Evolutionary conservation across 2,113 vertebrate species (phyloP).

Genomic region (Pteronura brasiliensis): DNA sequence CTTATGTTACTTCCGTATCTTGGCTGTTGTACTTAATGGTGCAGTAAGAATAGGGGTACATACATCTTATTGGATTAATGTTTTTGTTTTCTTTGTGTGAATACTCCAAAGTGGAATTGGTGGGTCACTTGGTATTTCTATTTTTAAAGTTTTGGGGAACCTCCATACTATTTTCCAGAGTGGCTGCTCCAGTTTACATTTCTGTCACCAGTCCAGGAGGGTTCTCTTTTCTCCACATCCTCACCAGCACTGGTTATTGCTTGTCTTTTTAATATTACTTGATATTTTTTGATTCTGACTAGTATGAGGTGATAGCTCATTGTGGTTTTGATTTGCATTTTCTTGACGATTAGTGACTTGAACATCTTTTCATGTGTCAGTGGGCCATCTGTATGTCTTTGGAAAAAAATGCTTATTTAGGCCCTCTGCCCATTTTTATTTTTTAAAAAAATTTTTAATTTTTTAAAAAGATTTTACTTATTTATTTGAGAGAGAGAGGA

Average conservation of each 20-base stretch:
- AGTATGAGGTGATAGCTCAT: background rate
- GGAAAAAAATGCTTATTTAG: background rate
- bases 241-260: background rate
- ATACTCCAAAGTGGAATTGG: background rate
- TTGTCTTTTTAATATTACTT: background rate
- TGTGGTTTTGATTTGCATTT: background rate
- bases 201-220: background rate
- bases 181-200: background rate
- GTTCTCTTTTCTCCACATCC: background rate
- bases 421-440: background rate
- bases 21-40: too few species aligned
- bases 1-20: too few species aligned
- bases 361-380: background rate
- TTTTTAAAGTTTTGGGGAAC: background rate
- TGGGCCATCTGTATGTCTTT: background rate
- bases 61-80: too few species aligned
- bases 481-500: too few species aligned
- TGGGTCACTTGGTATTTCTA: background rate
- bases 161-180: background rate
- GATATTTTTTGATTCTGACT: background rate
- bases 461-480: too few species aligned
- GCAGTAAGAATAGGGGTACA: too few species aligned
- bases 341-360: background rate
- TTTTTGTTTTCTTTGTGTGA: too few species aligned
- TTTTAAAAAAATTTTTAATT: too few species aligned